A percentile compares a stretch with the other conserved stretches of the same genome.
Conservation (phyloP, 1,140 invertebrate genomes). For the Euura saliciscinereae region DNA sequence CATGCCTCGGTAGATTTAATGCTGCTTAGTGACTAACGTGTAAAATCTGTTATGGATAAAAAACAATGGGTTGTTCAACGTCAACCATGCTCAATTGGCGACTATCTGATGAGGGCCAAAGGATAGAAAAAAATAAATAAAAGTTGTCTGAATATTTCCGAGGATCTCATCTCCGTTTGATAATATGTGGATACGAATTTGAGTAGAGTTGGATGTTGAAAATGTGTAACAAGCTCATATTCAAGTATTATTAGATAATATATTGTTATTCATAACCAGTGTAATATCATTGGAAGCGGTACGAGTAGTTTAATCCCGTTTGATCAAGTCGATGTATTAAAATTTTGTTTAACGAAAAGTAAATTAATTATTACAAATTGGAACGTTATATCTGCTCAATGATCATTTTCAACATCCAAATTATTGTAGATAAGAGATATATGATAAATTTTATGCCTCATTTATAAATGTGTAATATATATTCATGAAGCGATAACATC, state of each 20-base stretch:
- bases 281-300: background rate
- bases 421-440: constrained; percentile 1
- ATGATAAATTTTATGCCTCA: background rate
- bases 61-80: background rate
- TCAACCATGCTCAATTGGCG: background rate
- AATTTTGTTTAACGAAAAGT: background rate
- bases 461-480: constrained; percentile 6
- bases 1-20: too few species aligned
- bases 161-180: background rate
- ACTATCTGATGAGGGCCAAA: background rate
- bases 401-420: constrained; percentile 6
- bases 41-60: too few species aligned
- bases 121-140: background rate
- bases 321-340: background rate
- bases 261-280: background rate
- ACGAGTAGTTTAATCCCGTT: background rate
- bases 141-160: background rate
- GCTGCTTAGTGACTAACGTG: too few species aligned
- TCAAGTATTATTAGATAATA: constrained; percentile 14
- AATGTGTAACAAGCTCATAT: constrained; percentile 10
- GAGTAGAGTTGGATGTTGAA: constrained; percentile 12
- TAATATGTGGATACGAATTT: background rate
- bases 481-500: constrained; percentile 10
- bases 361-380: background rate
- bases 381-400: background rate